Evolutionary conservation across 2,113 vertebrate genomes (phyloP).

Genomic region (Acrocephalus kingi): DNA sequence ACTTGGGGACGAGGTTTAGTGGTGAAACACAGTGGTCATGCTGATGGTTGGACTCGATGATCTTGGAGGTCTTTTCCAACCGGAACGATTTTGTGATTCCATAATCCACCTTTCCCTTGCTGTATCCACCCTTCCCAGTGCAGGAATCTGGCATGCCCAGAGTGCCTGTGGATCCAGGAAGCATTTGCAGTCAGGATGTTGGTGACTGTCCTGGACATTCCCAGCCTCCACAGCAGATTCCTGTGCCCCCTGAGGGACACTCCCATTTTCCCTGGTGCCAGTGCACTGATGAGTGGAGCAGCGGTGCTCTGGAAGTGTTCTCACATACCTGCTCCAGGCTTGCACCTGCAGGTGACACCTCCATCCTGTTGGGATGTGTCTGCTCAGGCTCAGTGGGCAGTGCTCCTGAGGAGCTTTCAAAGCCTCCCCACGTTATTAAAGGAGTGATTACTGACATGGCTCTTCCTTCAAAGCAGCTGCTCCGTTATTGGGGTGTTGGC

Average conservation of each 20-base stretch:
- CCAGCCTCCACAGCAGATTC: background rate
- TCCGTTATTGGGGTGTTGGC: constrained; percentile 41
- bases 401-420: constrained; percentile 45
- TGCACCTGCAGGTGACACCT: background rate
- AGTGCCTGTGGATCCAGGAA: background rate
- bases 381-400: constrained; percentile 19
- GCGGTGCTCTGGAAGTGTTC: background rate
- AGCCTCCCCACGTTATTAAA: background rate
- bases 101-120: fast-evolving
- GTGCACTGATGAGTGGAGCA: background rate
- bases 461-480: constrained; percentile 39
- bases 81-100: background rate
- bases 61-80: background rate
- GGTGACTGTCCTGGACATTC: background rate
- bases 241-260: background rate
- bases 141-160: background rate
- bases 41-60: background rate
- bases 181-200: background rate
- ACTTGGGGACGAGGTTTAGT: background rate
- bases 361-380: constrained; percentile 47
- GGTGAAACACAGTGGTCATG: fast-evolving
- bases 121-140: background rate
- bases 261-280: background rate
- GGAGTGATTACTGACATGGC: background rate
- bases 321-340: background rate